These are phyloP conservation scores for Ammodytes marinus DNA, from an alignment of 2,113 vertebrate genomes.

Conservation along the genomic window DNA sequence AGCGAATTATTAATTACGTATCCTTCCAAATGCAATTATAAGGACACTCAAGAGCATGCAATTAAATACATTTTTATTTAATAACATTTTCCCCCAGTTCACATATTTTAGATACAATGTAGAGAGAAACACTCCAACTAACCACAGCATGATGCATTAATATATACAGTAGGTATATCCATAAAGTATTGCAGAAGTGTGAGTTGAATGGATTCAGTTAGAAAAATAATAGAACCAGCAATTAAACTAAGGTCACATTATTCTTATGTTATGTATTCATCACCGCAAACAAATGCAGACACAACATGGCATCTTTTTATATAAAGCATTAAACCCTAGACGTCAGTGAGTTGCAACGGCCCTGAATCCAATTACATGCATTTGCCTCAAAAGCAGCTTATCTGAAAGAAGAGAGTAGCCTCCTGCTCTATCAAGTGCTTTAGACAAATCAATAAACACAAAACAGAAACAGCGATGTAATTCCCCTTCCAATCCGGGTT, in stretches of 20 bases:
- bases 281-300: not conserved
- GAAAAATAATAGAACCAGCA: not conserved
- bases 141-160: not conserved
- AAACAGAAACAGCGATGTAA: slow-evolving; percentile 54
- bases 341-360: not conserved
- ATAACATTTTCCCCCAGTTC: no score
- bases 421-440: slow-evolving; percentile 21
- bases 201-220: not conserved
- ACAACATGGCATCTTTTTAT: not conserved
- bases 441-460: slow-evolving; percentile 64
- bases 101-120: no score
- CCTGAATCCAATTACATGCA: slow-evolving; percentile 16
- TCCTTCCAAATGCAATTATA: no score
- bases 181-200: no score
- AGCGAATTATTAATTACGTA: no score
- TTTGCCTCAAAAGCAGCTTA: slow-evolving; percentile 28
- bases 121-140: not conserved
- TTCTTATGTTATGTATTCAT: not conserved
- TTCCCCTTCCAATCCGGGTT: slow-evolving; percentile 30
- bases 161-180: not conserved
- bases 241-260: no score
- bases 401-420: slow-evolving; percentile 18
- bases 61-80: not conserved
- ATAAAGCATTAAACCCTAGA: not conserved
- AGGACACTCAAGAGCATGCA: not conserved